Conservation (phyloP, 1,140 invertebrate species). For the Chionoecetes opilio region DNA sequence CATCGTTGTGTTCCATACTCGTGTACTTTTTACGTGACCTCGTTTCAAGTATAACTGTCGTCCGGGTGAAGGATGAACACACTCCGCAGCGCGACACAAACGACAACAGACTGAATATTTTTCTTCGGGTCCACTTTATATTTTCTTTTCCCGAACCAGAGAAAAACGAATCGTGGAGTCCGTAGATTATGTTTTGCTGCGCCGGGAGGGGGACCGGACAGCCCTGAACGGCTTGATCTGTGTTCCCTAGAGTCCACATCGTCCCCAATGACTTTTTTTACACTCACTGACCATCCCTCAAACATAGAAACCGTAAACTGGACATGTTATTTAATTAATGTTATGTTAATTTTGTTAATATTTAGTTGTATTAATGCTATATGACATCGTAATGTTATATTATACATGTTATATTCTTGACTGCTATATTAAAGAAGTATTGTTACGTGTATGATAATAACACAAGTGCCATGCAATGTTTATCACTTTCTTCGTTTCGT, state of each 20-base stretch:
- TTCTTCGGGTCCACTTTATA: neutral
- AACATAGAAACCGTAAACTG: neutral
- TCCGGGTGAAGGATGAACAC: neutral
- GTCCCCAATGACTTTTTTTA: neutral
- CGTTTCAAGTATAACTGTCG: neutral
- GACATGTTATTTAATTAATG: no score
- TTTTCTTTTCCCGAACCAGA: constrained; percentile 7
- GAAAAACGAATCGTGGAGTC: neutral
- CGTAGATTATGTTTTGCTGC: constrained; percentile 13
- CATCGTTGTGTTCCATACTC: neutral
- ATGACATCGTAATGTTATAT: no score
- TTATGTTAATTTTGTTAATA: no score
- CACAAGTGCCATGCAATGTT: no score
- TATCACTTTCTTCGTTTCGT: no score
- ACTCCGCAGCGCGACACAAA: neutral
- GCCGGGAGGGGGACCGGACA: neutral
- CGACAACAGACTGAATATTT: neutral
- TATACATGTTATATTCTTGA: no score
- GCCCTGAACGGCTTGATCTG: neutral
- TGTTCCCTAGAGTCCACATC: neutral
- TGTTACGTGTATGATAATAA: no score
- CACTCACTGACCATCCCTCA: neutral
- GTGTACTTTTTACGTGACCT: neutral
- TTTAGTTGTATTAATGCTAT: no score
- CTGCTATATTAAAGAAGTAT: no score